Percentiles rank a stretch among this genome's conserved stretches.
phyloP scores from a whole-genome alignment of 1,140 invertebrate species.

The Stenopsyche tienmushanensis region DNA sequence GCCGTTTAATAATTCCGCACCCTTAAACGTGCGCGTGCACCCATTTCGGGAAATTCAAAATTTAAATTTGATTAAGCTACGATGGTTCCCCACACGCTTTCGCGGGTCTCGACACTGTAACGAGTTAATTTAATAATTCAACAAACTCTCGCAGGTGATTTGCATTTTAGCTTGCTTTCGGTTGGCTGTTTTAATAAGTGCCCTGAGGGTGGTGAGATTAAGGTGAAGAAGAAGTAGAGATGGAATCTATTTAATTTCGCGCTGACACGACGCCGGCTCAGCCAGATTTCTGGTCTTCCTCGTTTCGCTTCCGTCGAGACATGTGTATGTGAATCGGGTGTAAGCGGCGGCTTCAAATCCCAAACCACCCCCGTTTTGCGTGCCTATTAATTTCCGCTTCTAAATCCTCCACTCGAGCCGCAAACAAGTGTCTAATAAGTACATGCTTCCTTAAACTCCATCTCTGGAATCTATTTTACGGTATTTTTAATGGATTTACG shows the following conservation, averaged over 20 bases:
- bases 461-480: no score
- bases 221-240: neutral
- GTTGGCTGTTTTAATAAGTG: slow-evolving; percentile 25
- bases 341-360: no score
- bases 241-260: no score
- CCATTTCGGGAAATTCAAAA: slow-evolving; percentile 1
- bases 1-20: no score
- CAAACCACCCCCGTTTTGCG: no score
- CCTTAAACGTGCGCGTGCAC: no score
- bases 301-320: no score
- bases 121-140: slow-evolving; percentile 16
- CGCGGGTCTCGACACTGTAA: neutral
- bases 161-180: slow-evolving; percentile 12
- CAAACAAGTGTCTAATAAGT: neutral
- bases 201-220: slow-evolving; percentile 5
- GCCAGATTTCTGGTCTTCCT: no score
- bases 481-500: no score
- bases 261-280: no score
- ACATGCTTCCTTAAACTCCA: no score
- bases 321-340: no score
- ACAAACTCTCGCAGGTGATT: slow-evolving; percentile 31
- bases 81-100: neutral
- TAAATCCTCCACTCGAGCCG: neutral
- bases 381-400: slow-evolving; percentile 6
- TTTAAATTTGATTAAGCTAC: neutral